These are phyloP conservation scores for Lithophane semibrunnea DNA, from an alignment of 2,888 invertebrate genomes.

Conservation along the genomic window DNA sequence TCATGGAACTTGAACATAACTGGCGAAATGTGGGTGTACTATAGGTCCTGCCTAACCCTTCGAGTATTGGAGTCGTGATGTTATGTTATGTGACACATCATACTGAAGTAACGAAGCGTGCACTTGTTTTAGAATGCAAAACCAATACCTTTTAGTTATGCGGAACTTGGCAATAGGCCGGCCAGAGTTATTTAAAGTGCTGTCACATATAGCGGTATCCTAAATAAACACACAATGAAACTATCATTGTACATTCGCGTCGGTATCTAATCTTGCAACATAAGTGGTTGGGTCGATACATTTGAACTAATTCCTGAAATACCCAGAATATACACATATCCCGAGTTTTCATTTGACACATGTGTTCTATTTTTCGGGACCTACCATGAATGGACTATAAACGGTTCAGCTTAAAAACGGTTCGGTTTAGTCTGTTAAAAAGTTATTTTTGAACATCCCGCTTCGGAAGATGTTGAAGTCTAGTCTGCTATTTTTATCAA, in stretches of 20 bases:
- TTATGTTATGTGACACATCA: background rate
- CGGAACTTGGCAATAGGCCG: conserved; percentile 59
- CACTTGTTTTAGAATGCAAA: conserved; percentile 32
- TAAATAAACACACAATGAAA: conserved; percentile 52
- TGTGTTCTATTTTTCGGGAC: conserved; percentile 23
- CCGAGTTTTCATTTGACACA: conserved; percentile 26
- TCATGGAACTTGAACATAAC: no score
- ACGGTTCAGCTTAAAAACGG: no score
- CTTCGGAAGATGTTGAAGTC: background rate
- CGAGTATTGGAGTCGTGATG: no score
- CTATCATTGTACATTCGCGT: conserved; percentile 36
- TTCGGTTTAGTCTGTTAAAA: background rate
- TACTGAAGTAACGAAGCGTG: background rate
- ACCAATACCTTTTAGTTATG: conserved; percentile 52
- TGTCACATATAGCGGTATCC: conserved; percentile 54
- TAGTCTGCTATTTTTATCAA: conserved; percentile 36
- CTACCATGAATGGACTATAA: conserved; percentile 7
- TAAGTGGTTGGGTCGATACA: conserved; percentile 61
- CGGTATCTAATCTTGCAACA: conserved; percentile 63
- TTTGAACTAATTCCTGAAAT: conserved; percentile 59
- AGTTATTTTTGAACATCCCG: conserved; percentile 25
- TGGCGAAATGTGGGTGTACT: no score
- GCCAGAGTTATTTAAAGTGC: conserved; percentile 49
- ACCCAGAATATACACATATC: conserved; percentile 33
- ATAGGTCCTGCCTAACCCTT: no score